Base-by-base conservation (phyloP, 1,140 invertebrate species). In the Cyrtorhinus lividipennis region DNA sequence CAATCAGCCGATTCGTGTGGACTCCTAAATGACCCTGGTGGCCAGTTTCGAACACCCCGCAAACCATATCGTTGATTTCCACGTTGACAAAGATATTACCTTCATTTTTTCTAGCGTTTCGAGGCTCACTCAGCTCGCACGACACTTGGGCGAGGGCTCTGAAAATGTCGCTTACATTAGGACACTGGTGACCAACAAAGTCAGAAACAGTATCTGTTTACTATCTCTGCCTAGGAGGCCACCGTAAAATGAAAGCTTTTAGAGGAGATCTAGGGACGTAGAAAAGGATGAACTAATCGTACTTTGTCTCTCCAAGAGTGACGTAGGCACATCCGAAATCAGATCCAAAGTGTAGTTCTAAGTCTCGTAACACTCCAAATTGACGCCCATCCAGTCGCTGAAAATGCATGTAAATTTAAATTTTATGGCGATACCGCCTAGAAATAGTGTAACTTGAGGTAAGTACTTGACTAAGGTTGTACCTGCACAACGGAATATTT, bases 131-230 rank as follows among this genome's bases (percentile, higher is more conserved):
- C 56, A 97, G 81, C 75, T 93, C 88, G 76, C 88, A 91, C 23
- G 86, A 86, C 13, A 93, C 87, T 76, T 93, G 87, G 12, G 88
- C 85, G 62, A 95, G 72, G 1, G 90, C 86, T 75, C 89, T 90
- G 70, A 61, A 82, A 79, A 69, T 60, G 82, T n/a, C n/a, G n/a
- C n/a, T n/a, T n/a, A n/a, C n/a, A n/a, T n/a, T n/a, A n/a, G n/a
- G n/a, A n/a, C n/a, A n/a, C n/a, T n/a, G n/a, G n/a, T n/a, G n/a
- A n/a, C n/a, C n/a, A n/a, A n/a, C n/a, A n/a, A n/a, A n/a, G n/a
- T n/a, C n/a, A n/a, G n/a, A n/a, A n/a, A n/a, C n/a, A n/a, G n/a
- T n/a, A n/a, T n/a, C n/a, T n/a, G n/a, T n/a, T n/a, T n/a, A n/a
- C n/a, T n/a, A n/a, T n/a, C n/a, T n/a, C n/a, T n/a, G n/a, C n/a